Evolutionary conservation across 2,113 vertebrate species (phyloP), one percentile per base, ranked within the genome.

Genomic region (Trochalopteron elliotii): DNA sequence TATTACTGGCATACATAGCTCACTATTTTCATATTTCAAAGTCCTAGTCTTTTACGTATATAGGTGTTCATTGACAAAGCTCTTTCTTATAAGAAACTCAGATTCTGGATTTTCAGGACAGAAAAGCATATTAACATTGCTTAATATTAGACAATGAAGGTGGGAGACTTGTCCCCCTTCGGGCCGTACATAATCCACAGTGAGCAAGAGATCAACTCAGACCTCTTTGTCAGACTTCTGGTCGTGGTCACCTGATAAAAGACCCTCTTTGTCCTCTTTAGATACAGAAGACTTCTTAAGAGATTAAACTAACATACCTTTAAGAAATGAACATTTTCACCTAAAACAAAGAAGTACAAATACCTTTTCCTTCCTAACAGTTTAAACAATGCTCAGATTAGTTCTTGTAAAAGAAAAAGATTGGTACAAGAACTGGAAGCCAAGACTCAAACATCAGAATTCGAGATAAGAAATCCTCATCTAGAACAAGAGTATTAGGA

Each of bases 11-110:
- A 76, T 31, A 12, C 13, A 24, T 9, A 1, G 0, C 33, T 63
- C 13, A 33, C 3, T 65, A 8, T 30, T 76, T 74, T 61, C 12
- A 18, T 56, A n/a, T 42, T 42, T 70, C 42, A 27, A 87, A 77
- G 23, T 27, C 30, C 22, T 13, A 37, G 9, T 30, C 3, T 56
- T 77, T 52, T 56, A 64, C 0, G 0, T 2, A 37, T 14, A 37
- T 1, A 56, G 7, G 5, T 30, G 8, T 44, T 90, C 15, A 65
- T 8, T 56, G 30, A 4, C 47, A 60, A 81, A 65, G 12, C 3
- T 68, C 30, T 15, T 35, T 37, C 6, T 31, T 53, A 17, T 5
- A 69, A 47, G 15, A 64, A 68, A 52, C 4, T 55, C 22, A 22
- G 31, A 12, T 67, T 17, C 6, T 72, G 40, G 30, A 55, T 69